phyloP scores from a whole-genome alignment of 2,888 invertebrate genomes.

The Dermolepida albohirtum region DNA sequence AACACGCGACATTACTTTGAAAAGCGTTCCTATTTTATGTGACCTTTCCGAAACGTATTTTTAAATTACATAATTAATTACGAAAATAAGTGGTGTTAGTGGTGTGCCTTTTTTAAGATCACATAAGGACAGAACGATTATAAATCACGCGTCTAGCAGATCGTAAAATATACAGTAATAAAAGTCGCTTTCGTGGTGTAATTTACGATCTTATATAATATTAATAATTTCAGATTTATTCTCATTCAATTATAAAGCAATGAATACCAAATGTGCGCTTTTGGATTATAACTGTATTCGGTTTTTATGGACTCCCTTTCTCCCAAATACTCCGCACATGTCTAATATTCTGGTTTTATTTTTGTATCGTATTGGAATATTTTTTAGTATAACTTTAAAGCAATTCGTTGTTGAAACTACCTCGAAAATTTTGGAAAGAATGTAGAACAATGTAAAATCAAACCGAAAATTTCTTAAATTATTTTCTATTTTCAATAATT shows the following conservation, averaged over 20 bases:
- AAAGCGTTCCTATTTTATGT: conserved; percentile 6
- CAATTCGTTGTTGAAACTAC: too few relatives aligned
- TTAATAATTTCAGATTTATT: conserved; percentile 27
- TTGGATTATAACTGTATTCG: neutral
- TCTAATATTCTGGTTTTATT: too few relatives aligned
- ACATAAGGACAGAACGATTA: conserved; percentile 18
- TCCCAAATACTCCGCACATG: too few relatives aligned
- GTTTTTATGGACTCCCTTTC: too few relatives aligned
- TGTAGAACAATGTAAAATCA: too few relatives aligned
- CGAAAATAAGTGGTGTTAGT: conserved; percentile 28
- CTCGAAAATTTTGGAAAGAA: too few relatives aligned
- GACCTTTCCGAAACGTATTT: conserved; percentile 30
- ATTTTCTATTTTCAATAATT: too few relatives aligned
- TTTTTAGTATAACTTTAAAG: too few relatives aligned
- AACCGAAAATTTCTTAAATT: too few relatives aligned
- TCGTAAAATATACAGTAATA: conserved; percentile 29
- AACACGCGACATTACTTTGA: conserved; percentile 19
- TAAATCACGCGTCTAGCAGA: conserved; percentile 35
- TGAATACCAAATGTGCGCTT: conserved; percentile 11
- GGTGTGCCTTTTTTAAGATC: conserved; percentile 23
- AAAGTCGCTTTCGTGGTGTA: conserved; percentile 22
- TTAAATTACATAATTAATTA: conserved; percentile 38
- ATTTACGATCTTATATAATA: conserved; percentile 36
- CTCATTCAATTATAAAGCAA: conserved; percentile 26
- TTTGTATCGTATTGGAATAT: too few relatives aligned